Percentiles rank a stretch among this genome's conserved stretches.
These are phyloP conservation scores for Sterna hirundo DNA, from an alignment of 2,113 vertebrate species.

Conservation along the genomic window DNA sequence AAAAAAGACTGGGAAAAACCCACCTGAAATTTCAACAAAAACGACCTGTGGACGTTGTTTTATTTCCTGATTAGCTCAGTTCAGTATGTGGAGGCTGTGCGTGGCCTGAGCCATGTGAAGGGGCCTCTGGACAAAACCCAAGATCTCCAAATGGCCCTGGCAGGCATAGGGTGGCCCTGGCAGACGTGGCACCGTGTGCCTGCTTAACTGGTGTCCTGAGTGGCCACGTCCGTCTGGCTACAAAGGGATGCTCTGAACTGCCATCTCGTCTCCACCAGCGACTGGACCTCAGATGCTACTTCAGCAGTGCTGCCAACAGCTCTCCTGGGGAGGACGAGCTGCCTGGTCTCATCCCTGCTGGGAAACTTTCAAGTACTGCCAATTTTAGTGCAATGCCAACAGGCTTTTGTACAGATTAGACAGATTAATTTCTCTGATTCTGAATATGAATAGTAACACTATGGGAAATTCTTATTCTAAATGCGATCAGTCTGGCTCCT, in stretches of 20 bases:
- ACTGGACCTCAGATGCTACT: background rate
- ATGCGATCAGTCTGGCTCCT: background rate
- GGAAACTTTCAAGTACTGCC: background rate
- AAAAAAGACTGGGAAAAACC: background rate
- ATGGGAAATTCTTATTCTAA: background rate
- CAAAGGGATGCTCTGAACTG: background rate
- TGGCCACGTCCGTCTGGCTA: rapidly evolving
- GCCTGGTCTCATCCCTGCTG: background rate
- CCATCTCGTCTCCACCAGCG: background rate
- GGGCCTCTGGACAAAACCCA: background rate
- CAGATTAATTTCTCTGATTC: background rate
- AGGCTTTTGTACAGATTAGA: background rate
- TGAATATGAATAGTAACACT: background rate
- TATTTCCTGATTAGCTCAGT: background rate
- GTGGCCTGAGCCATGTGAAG: background rate
- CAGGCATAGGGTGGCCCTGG: background rate
- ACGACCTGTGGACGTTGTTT: rapidly evolving
- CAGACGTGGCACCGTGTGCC: rapidly evolving
- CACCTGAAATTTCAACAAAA: background rate
- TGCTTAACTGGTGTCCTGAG: background rate
- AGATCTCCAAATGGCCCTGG: background rate
- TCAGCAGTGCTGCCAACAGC: background rate
- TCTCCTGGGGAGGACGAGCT: background rate
- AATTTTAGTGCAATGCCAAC: background rate
- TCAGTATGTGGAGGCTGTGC: background rate